Conservation (phyloP, 2,113 vertebrate species). For the Sapajus apella region DNA sequence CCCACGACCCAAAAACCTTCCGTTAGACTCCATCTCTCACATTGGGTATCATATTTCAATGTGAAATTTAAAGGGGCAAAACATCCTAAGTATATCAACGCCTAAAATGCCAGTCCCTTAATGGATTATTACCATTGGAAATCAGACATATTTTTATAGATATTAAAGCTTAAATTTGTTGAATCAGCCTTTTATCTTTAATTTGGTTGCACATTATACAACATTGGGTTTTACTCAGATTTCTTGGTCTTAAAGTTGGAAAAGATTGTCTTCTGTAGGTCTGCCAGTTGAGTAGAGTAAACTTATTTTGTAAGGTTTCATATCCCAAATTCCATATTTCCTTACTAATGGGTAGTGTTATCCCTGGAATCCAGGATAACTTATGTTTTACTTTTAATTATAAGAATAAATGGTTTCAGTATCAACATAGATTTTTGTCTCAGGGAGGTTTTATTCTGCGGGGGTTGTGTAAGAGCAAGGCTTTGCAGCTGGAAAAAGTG, state of each 20-base stretch:
- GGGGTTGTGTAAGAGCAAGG: not conserved
- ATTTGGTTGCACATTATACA: not conserved
- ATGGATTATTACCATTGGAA: not conserved
- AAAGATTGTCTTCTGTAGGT: conserved; percentile 16
- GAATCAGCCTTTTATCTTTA: not conserved
- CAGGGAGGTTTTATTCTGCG: conserved; percentile 8
- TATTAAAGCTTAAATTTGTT: conserved; percentile 2
- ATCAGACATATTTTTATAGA: not conserved
- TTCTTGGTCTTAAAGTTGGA: conserved; percentile 10
- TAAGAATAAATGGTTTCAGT: conserved; percentile 24
- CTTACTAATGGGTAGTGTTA: not conserved
- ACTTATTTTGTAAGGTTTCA: conserved; percentile 12
- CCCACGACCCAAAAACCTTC: too few species aligned
- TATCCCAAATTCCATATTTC: not conserved
- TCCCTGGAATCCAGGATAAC: not conserved
- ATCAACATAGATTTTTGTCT: not conserved
- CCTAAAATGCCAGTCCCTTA: not conserved
- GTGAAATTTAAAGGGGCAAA: too few species aligned
- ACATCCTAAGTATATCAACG: too few species aligned
- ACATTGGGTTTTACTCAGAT: not conserved
- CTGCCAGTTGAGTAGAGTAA: not conserved
- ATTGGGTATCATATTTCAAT: too few species aligned
- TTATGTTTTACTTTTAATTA: conserved; percentile 29
- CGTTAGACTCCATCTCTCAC: too few species aligned
- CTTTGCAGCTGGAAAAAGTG: not conserved